Conservation (phyloP, 2,888 invertebrate genomes). For the Brassicogethes aeneus region DNA sequence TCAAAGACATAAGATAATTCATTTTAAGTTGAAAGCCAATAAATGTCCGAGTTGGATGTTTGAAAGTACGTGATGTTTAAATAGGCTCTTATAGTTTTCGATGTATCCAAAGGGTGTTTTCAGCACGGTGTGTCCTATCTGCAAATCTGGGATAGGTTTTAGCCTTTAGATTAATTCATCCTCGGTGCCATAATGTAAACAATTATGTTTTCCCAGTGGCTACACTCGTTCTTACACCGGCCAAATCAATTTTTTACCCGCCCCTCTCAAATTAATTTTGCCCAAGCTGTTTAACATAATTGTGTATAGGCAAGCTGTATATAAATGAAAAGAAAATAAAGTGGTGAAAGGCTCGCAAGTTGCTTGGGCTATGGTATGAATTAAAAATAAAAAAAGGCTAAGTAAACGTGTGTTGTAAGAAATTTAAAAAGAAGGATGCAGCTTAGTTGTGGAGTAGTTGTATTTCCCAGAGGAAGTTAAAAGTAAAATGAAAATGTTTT, state of each 20-base stretch:
- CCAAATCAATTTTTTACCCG: not conserved
- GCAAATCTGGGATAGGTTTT: slow-evolving; percentile 30
- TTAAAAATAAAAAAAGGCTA: not conserved
- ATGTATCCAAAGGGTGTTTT: slow-evolving; percentile 12
- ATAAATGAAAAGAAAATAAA: not conserved
- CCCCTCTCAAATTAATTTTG: too few species aligned
- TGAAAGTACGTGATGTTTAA: slow-evolving; percentile 1
- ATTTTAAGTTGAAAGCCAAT: not conserved
- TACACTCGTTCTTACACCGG: not conserved
- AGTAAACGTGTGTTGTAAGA: not conserved
- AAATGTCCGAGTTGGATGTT: not conserved
- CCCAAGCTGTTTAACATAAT: too few species aligned
- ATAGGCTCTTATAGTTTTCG: not conserved
- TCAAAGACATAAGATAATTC: slow-evolving; percentile 1
- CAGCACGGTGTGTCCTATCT: slow-evolving; percentile 31
- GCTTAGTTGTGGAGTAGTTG: not conserved
- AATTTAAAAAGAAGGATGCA: not conserved
- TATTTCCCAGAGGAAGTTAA: not conserved
- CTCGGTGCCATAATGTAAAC: slow-evolving; percentile 16
- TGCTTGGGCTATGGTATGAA: not conserved
- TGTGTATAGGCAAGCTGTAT: too few species aligned
- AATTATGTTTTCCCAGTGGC: not conserved
- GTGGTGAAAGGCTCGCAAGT: not conserved
- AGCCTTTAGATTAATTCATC: slow-evolving; percentile 33
- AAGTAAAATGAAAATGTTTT: slow-evolving; percentile 1